Base-by-base conservation (phyloP, 2,888 invertebrate species). In the Cheilosia variabilis region DNA sequence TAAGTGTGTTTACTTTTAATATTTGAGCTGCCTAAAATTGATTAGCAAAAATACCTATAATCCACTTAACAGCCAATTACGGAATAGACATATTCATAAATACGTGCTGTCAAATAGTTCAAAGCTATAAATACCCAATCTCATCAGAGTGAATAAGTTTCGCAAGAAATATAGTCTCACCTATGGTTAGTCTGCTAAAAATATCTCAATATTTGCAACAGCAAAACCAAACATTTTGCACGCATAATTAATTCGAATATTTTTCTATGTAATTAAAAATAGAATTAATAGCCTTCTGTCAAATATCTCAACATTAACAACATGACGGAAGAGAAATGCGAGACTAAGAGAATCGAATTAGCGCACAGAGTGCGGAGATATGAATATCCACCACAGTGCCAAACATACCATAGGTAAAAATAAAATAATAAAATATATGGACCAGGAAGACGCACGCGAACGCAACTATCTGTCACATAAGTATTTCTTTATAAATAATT, bases 261-360 rank as follows among this genome's bases (percentile, higher is more conserved):
- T 57, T 57, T 47, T 43, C n/a, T 34, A 31, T 45, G n/a, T 45
- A 55, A 69, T 43, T 86, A 72, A 62, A 86, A 86, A 86, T 86
- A 86, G 86, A 81, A 76, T 77, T 86, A 81, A 86, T 86, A 86
- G 81, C 72, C 72, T 72, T 34, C 81, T 81, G 86, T 86, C 81
- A 81, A 86, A 86, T 77, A 72, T 72, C 52, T 80, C 57, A 86
- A 68, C 81, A 77, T 81, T 77, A 86, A 86, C 81, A 86, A 81
- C 81, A 81, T 86, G 86, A 86, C 86, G 86, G 86, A 86, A 86
- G 81, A 68, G 62, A 72, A 73, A 75, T 55, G 41, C 13, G n/a
- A 50, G 15, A 19, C 22, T 37, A 17, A 53, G 27, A 83, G 65
- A 66, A 79, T 68, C 57, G 68, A 83, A 83, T 83, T 79, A 72